phyloP scores from a whole-genome alignment of 2,797 vertebrate genomes.

The Galaxias olidus region DNA sequence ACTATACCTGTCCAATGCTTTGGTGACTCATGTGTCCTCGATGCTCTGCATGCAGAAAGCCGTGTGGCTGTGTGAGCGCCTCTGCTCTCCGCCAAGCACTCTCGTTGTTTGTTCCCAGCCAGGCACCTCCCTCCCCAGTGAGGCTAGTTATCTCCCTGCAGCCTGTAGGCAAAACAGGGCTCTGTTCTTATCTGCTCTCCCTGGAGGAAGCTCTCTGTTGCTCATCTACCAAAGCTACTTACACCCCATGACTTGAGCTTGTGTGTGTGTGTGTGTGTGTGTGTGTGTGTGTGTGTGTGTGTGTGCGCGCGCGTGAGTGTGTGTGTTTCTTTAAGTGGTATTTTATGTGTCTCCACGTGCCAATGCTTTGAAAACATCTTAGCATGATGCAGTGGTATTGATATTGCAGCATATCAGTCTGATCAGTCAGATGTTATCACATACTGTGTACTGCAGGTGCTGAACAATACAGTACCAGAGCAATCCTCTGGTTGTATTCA shows the following conservation, averaged over 20 bases:
- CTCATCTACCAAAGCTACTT: constrained; percentile 13
- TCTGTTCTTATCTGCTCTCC: constrained; percentile 19
- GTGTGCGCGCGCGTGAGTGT: not conserved
- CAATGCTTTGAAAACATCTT: too few relatives aligned
- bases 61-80: too few relatives aligned
- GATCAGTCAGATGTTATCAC: too few relatives aligned
- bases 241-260: not conserved
- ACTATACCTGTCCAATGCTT: too few relatives aligned
- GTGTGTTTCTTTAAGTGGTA: not conserved
- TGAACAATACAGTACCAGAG: too few relatives aligned
- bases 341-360: too few relatives aligned
- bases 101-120: not conserved
- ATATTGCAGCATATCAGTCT: too few relatives aligned
- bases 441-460: too few relatives aligned
- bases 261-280: constrained; percentile 13
- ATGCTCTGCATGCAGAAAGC: too few relatives aligned
- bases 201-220: constrained; percentile 5
- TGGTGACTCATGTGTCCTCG: too few relatives aligned
- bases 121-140: constrained; percentile 11
- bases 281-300: constrained; percentile 17
- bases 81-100: not conserved
- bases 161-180: constrained; percentile 15
- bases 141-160: constrained; percentile 13
- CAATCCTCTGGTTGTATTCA: too few relatives aligned
- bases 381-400: too few relatives aligned